These are phyloP conservation scores for Zelostemma sp. DNA, from an alignment of 1,140 invertebrate genomes.

Conservation along the genomic window DNA sequence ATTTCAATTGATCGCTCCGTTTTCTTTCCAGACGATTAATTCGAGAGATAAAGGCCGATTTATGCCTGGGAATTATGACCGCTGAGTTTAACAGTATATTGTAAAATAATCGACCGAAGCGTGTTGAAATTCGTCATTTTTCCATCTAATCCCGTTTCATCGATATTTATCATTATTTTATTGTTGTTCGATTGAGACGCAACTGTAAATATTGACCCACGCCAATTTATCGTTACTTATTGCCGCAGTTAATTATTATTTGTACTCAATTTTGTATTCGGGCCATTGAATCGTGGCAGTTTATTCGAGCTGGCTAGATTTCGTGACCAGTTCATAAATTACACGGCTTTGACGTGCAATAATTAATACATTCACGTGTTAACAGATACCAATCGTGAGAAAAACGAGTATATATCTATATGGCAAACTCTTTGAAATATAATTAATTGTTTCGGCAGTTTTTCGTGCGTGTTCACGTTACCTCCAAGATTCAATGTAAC, in stretches of 20 bases:
- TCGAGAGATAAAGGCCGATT: background rate
- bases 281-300: no score
- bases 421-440: no score
- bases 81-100: background rate
- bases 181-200: no score
- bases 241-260: no score
- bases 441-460: no score
- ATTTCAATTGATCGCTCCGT: background rate
- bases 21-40: slow-evolving; percentile 1
- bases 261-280: no score
- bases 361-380: background rate
- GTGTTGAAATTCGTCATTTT: background rate
- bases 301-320: no score
- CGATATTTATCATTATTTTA: no score
- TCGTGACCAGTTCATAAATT: background rate
- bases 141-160: background rate
- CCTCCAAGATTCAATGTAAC: no score
- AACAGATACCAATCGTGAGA: background rate
- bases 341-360: background rate
- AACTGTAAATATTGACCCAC: no score
- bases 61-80: slow-evolving; percentile 1
- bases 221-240: no score
- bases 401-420: background rate
- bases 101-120: background rate
- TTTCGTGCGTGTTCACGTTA: no score